A percentile compares a stretch with the other conserved stretches of the same genome.
These are phyloP conservation scores for Caenorhabditis doughertyi DNA, from an alignment of 2,888 invertebrate genomes.

Conservation along the genomic window DNA sequence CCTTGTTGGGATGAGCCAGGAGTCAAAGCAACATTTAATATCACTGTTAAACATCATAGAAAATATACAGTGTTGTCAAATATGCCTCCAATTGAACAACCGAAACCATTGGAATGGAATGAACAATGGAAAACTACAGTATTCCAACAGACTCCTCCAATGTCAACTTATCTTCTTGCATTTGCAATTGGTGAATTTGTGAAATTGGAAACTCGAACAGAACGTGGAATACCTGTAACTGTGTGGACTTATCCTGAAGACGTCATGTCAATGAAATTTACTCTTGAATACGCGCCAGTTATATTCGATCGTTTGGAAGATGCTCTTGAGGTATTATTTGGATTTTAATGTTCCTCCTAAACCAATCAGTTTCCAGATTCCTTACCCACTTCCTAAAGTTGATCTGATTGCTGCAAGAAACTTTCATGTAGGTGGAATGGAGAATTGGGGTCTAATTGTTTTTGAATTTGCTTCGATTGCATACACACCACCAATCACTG, in stretches of 20 bases:
- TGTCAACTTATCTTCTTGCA: slow-evolving; percentile 84
- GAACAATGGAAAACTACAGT: slow-evolving; percentile 58
- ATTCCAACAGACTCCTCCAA: slow-evolving; percentile 83
- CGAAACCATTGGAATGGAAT: slow-evolving; percentile 3
- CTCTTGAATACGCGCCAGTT: slow-evolving; percentile 77
- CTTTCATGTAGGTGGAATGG: slow-evolving; percentile 84
- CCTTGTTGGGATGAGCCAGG: slow-evolving; percentile 82
- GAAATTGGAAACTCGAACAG: slow-evolving; percentile 75
- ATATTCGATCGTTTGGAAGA: slow-evolving; percentile 80
- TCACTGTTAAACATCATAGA: slow-evolving; percentile 71
- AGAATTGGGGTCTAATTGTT: slow-evolving; percentile 83
- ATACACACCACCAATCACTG: slow-evolving; percentile 48
- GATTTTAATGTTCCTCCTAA: background rate
- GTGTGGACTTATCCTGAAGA: slow-evolving; percentile 78
- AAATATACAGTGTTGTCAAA: slow-evolving; percentile 67
- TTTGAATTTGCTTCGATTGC: slow-evolving; percentile 63
- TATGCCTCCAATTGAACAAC: slow-evolving; percentile 55
- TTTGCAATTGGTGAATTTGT: slow-evolving; percentile 81
- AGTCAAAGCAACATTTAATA: slow-evolving; percentile 80
- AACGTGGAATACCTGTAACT: slow-evolving; percentile 77
- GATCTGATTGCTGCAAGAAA: slow-evolving; percentile 84
- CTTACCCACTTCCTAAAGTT: slow-evolving; percentile 81
- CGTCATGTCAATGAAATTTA: slow-evolving; percentile 73
- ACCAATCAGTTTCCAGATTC: slow-evolving; percentile 63
- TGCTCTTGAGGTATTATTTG: slow-evolving; percentile 70